These are phyloP conservation scores for Patella caerulea DNA, from an alignment of 2,888 invertebrate species.

Conservation along the genomic window DNA sequence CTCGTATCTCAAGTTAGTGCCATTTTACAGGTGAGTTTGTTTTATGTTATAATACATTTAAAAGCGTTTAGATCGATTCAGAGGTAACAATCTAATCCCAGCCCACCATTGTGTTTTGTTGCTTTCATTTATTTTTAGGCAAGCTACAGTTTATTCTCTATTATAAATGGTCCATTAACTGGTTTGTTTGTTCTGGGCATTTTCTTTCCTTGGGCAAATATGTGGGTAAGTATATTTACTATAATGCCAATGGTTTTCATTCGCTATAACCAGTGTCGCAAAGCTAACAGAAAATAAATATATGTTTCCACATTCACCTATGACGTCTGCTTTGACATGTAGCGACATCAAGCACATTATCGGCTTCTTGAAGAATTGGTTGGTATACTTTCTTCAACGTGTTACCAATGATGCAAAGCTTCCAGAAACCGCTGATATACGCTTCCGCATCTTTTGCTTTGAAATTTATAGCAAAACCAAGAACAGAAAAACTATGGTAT, in stretches of 20 bases:
- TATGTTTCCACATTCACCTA: background rate
- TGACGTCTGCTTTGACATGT: background rate
- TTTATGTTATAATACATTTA: background rate
- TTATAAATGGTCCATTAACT: constrained; percentile 30
- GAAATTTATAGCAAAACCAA: no score
- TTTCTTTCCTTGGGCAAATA: constrained; percentile 31
- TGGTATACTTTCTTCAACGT: no score
- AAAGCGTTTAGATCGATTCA: background rate
- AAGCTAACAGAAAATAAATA: no score
- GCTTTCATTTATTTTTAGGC: constrained; percentile 18
- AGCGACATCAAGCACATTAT: background rate
- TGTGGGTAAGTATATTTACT: constrained; percentile 22
- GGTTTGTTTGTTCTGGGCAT: constrained; percentile 27
- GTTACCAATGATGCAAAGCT: no score
- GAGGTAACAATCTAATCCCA: no score
- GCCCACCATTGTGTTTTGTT: background rate
- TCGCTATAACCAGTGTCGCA: no score
- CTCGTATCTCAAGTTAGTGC: constrained; percentile 87
- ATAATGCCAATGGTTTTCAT: background rate
- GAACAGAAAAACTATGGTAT: no score
- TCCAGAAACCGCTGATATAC: no score
- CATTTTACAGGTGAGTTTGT: constrained; percentile 76
- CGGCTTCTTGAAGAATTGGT: no score
- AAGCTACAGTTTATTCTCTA: constrained; percentile 20
- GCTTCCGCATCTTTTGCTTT: no score